A percentile compares a stretch with the other conserved stretches of the same genome.
These are phyloP conservation scores for Sylvicola fuscatus DNA, from an alignment of 2,888 invertebrate species.

Conservation along the genomic window DNA sequence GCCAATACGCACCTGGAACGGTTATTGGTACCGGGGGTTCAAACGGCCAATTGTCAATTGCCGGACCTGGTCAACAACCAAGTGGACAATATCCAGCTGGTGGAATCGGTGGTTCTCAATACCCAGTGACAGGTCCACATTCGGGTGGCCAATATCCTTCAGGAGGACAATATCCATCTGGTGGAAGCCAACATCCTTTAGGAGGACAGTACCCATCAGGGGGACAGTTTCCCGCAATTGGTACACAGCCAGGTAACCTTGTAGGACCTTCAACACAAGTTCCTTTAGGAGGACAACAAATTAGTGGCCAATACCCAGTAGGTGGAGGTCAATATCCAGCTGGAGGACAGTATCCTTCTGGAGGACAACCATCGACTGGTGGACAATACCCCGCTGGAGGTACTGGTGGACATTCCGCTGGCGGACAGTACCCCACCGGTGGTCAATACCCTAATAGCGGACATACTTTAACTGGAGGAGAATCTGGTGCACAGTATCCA, in stretches of 20 bases:
- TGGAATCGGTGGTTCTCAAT: neutral
- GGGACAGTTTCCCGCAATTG: neutral
- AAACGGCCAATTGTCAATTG: neutral
- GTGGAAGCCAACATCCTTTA: neutral
- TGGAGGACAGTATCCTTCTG: neutral
- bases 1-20: neutral
- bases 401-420: neutral
- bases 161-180: neutral
- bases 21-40: neutral
- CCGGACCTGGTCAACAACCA: neutral
- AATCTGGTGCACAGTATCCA: neutral
- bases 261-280: neutral
- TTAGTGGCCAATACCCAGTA: too few species aligned
- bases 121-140: neutral
- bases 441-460: neutral
- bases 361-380: neutral
- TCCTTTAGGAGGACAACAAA: neutral
- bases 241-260: constrained; percentile 2
- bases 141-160: neutral
- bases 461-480: neutral
- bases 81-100: constrained; percentile 2
- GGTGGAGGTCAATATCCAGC: neutral
- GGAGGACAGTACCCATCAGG: neutral
- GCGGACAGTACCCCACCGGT: neutral
- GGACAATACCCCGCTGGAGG: constrained; percentile 2